phyloP scores from a whole-genome alignment of 2,888 invertebrate genomes.

The Drosophila tanythrix region DNA sequence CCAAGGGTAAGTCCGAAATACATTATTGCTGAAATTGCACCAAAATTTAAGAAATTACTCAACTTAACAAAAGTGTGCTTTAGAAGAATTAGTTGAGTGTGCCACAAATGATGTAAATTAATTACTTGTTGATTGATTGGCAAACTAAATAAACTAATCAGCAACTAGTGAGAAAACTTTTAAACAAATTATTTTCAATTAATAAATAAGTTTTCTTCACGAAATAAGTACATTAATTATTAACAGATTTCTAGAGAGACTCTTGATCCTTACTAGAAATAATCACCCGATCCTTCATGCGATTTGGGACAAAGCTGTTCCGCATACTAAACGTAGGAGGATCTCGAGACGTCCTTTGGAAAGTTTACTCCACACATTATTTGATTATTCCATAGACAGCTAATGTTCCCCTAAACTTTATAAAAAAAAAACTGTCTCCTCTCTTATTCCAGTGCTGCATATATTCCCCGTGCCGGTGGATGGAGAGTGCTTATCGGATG shows the following conservation, averaged over 20 bases:
- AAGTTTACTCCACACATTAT: not conserved
- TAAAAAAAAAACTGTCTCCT: not conserved
- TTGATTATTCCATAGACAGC: not conserved
- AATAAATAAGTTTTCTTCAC: not conserved
- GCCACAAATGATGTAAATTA: not conserved
- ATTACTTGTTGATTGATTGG: not conserved
- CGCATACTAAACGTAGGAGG: not conserved
- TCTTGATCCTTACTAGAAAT: not conserved
- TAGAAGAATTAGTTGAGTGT: not conserved
- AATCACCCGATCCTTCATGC: not conserved
- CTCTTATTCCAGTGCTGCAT: conserved; percentile 88
- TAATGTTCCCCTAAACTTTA: not conserved
- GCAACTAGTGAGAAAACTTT: not conserved
- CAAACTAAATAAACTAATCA: not conserved
- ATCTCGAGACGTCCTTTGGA: not conserved
- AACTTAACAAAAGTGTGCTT: not conserved
- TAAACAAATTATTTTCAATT: not conserved
- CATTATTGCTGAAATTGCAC: not conserved
- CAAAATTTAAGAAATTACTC: not conserved
- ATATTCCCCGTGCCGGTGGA: conserved; percentile 94
- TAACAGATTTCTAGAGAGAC: not conserved
- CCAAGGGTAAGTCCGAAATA: conserved; percentile 51
- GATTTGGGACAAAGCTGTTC: not conserved
- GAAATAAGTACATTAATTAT: not conserved
- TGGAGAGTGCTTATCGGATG: conserved; percentile 90